phyloP scores from a whole-genome alignment of 2,113 vertebrate species.

The Psephotus haematonotus region DNA sequence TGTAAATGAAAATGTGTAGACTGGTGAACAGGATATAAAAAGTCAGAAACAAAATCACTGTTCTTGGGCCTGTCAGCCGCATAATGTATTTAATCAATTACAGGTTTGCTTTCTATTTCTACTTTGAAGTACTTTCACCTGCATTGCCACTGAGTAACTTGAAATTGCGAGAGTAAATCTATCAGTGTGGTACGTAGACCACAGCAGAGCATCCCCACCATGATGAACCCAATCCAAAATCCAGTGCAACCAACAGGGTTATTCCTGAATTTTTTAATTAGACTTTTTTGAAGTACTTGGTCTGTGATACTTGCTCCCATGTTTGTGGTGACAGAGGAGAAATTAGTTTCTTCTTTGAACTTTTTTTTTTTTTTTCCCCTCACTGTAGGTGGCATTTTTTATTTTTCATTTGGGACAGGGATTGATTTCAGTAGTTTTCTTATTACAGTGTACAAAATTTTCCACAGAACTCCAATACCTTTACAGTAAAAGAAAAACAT shows the following conservation, averaged over 20 bases:
- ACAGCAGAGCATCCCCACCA: background rate
- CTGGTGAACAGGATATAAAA: conserved; percentile 1
- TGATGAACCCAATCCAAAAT: background rate
- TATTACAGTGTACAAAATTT: background rate
- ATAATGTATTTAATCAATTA: conserved; percentile 47
- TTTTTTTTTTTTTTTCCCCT: conserved; percentile 55
- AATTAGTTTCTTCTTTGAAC: conserved; percentile 2
- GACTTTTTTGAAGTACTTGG: background rate
- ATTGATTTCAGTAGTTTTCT: background rate
- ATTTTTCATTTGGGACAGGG: conserved; percentile 20
- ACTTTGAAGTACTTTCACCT: conserved; percentile 51
- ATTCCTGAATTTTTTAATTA: background rate
- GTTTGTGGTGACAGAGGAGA: background rate
- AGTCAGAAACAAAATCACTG: conserved; percentile 47
- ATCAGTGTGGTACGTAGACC: conserved; percentile 4
- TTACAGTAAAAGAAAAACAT: background rate
- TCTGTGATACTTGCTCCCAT: background rate
- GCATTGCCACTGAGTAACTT: conserved; percentile 8
- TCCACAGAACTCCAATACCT: background rate
- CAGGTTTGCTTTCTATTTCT: conserved; percentile 41
- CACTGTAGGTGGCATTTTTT: background rate
- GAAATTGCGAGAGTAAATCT: conserved; percentile 49
- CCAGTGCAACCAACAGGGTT: background rate
- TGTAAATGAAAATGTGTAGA: background rate
- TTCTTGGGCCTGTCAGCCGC: conserved; percentile 21